These are phyloP conservation scores for Gnathonemus echidnorhynchus DNA, from an alignment of 2,113 vertebrate species.

Conservation along the genomic window DNA sequence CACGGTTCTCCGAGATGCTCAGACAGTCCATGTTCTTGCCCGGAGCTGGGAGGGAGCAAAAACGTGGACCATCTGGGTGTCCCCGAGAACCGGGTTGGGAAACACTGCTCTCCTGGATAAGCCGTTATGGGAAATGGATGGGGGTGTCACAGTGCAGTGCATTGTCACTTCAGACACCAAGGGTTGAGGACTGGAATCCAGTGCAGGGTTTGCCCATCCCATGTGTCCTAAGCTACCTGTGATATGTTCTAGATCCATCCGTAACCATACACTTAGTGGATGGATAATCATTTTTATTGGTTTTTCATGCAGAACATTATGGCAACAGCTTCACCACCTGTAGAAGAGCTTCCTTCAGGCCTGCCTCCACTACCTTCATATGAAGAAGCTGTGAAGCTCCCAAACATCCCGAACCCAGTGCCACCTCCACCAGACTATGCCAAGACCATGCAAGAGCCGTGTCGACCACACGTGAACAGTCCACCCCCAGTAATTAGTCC, in stretches of 20 bases:
- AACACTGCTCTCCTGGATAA: not conserved
- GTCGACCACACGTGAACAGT: constrained; percentile 39
- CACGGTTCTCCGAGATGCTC: not conserved
- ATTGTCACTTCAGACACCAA: not conserved
- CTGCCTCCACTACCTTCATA: constrained; percentile 60
- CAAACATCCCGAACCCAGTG: constrained; percentile 9
- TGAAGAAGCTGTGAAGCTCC: constrained; percentile 49
- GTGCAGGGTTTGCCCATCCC: not conserved
- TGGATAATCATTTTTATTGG: not conserved
- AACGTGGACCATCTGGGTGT: not conserved
- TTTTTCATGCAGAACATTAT: constrained; percentile 15
- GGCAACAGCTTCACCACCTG: constrained; percentile 35
- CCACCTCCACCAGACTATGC: constrained; percentile 21
- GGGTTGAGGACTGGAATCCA: not conserved
- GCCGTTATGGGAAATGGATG: not conserved
- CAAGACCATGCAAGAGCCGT: constrained; percentile 33
- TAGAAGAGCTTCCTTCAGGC: constrained; percentile 10
- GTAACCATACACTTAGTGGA: not conserved
- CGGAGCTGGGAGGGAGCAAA: not conserved
- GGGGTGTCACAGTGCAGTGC: not conserved
- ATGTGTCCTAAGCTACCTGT: not conserved
- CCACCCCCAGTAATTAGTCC: constrained; percentile 22
- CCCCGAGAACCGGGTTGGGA: too few relatives aligned
- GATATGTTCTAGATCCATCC: not conserved
- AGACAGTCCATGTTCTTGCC: not conserved